Conservation (phyloP, 2,113 vertebrate genomes). For the Rhagologus leucostigma region DNA sequence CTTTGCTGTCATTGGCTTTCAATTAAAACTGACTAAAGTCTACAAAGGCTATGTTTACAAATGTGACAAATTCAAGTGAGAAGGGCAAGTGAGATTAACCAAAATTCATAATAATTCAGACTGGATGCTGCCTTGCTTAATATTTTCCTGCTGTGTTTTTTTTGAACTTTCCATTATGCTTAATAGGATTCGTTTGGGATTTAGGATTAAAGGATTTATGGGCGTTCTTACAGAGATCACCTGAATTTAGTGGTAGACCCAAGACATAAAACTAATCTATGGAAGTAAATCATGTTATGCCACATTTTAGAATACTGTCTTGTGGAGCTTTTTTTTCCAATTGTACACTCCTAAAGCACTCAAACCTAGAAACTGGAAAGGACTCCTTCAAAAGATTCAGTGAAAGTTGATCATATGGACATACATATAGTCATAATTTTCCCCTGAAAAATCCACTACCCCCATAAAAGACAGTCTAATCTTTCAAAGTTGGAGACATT, state of each 20-base stretch:
- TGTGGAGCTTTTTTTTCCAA: not conserved
- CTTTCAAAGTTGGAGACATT: not conserved
- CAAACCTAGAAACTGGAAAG: not conserved
- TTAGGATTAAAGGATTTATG: not conserved
- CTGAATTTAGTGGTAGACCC: not conserved
- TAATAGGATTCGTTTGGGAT: not conserved
- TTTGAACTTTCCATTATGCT: not conserved
- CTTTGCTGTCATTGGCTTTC: not conserved
- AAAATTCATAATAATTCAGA: not conserved
- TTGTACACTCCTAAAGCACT: not conserved
- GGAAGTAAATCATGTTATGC: not conserved
- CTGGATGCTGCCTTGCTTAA: not conserved
- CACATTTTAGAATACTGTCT: not conserved
- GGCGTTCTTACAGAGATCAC: not conserved
- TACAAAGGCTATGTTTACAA: not conserved
- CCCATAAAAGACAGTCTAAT: not conserved
- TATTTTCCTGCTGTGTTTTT: not conserved
- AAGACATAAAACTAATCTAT: not conserved
- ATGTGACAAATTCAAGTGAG: not conserved
- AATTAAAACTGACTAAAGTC: constrained; percentile 23
- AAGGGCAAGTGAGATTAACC: not conserved
- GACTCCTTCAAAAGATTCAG: not conserved
- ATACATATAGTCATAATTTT: not conserved
- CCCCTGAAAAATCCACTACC: not conserved
- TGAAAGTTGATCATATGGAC: not conserved